Evolutionary conservation across 2,797 vertebrate species (phyloP), one percentile per base, ranked within the genome.

Genomic region (Todus mexicanus): DNA sequence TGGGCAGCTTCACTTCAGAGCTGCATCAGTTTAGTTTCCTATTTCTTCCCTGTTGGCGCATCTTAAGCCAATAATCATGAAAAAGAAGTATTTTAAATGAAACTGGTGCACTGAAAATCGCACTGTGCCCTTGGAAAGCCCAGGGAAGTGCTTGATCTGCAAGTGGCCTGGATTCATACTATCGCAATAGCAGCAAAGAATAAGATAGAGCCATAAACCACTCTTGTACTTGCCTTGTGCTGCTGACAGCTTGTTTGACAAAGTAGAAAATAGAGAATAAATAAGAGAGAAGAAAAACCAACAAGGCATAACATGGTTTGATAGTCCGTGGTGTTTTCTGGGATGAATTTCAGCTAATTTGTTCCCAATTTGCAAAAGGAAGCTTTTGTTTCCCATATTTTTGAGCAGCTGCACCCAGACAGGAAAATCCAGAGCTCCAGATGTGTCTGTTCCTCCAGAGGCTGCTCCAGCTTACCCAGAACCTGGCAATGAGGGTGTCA

Each of bases 371-470:
- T 82, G 26, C 60, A 76, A 78, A 53, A 7, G n/a, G 5, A 87
- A 93, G 9, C 5, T 82, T 87, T 84, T 66, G 12, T 64, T 88
- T 73, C 16, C 56, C 2, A 1, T 3, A 2, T 15, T 43, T 72
- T 81, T 83, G 40, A 77, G 40, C 1, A 4, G 35, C 66, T 71
- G 31, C 21, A 7, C 23, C 86, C 73, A 92, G 48, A 10, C 66
- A 57, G 53, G 57, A 2, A 11, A 76, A 42, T 27, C 27, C 27
- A 75, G 29, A 86, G 53, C 18, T 8, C 20, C 9, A 2, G 6
- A 1, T 0, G 0, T 11, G 29, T 5, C 29, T 35, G 15, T 8
- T 80, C 63, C 22, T 59, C 51, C 0, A 3, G 27, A 80, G 15
- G 11, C 68, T 85, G 15, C 53, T 70, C 35, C 1, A 3, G 51